phyloP scores from a whole-genome alignment of 2,888 invertebrate species.

The Hedya salicella region DNA sequence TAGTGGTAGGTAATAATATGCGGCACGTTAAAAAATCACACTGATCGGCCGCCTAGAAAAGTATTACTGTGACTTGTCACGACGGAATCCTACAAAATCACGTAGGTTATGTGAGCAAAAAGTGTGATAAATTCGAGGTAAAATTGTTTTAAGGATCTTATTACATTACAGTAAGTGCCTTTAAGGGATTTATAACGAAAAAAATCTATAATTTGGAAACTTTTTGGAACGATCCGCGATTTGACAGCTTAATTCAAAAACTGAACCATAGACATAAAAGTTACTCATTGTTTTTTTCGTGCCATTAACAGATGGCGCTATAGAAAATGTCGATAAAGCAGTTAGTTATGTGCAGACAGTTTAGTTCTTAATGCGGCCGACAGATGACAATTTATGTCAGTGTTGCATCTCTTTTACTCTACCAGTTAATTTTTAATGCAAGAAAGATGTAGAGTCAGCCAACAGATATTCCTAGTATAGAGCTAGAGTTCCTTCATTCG shows the following conservation, averaged over 20 bases:
- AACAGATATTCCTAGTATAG: conserved; percentile 45
- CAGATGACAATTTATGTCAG: conserved; percentile 46
- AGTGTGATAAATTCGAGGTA: no score
- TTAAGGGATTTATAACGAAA: no score
- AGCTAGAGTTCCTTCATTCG: conserved; percentile 69
- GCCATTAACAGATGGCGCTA: conserved; percentile 26
- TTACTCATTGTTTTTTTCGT: neutral
- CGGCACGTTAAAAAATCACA: no score
- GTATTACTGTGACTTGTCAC: no score
- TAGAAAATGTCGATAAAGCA: conserved; percentile 52
- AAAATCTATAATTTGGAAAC: no score
- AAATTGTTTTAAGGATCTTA: no score
- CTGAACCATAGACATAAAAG: conserved; percentile 14
- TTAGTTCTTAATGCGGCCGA: conserved; percentile 34
- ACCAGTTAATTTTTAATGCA: conserved; percentile 47
- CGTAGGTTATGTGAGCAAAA: no score
- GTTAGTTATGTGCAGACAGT: conserved; percentile 43
- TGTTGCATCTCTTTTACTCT: conserved; percentile 49
- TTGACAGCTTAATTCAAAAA: neutral
- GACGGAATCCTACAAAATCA: no score
- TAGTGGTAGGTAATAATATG: no score
- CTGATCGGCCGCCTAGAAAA: no score
- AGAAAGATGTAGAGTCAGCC: conserved; percentile 47
- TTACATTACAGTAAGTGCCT: no score
- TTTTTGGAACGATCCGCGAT: neutral